Percentiles rank a stretch among this genome's conserved stretches.
phyloP scores from a whole-genome alignment of 2,888 invertebrate genomes.

The Oxystoma pomonae region DNA sequence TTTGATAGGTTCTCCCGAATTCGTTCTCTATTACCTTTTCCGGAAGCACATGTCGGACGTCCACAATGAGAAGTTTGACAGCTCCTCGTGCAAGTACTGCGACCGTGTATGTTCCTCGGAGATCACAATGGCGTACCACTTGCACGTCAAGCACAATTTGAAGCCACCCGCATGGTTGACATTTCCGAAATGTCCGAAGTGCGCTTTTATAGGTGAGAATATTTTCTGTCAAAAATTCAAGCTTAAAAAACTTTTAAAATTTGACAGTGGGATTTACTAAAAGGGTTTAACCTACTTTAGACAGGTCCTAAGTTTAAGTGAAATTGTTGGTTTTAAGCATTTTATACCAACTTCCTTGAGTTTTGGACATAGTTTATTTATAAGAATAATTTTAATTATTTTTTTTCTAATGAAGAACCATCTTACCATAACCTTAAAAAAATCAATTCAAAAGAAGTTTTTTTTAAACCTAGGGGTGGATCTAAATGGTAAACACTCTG shows the following conservation, averaged over 20 bases:
- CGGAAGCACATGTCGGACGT: slow-evolving; percentile 77
- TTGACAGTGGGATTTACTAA: too few relatives aligned
- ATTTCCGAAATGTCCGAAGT: slow-evolving; percentile 76
- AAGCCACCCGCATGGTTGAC: slow-evolving; percentile 64
- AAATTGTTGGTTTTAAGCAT: too few relatives aligned
- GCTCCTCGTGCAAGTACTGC: slow-evolving; percentile 79
- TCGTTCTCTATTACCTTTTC: slow-evolving; percentile 74
- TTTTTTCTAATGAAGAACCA: too few relatives aligned
- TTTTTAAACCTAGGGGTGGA: too few relatives aligned
- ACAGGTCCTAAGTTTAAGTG: too few relatives aligned
- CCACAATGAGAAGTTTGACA: slow-evolving; percentile 73
- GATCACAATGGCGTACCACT: slow-evolving; percentile 71
- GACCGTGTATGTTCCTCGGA: slow-evolving; percentile 72
- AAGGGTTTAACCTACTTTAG: too few relatives aligned
- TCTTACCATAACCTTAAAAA: too few relatives aligned
- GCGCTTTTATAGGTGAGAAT: slow-evolving; percentile 57
- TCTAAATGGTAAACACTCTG: too few relatives aligned
- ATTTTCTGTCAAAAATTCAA: background rate
- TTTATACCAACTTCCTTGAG: too few relatives aligned
- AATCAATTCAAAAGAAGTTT: too few relatives aligned
- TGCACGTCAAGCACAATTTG: slow-evolving; percentile 75
- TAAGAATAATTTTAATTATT: too few relatives aligned
- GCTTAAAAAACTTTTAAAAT: background rate
- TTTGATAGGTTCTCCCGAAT: slow-evolving; percentile 55
- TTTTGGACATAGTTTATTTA: too few relatives aligned